These are phyloP conservation scores for Eupeodes latifasciatus DNA, from an alignment of 2,888 invertebrate species.

Conservation along the genomic window DNA sequence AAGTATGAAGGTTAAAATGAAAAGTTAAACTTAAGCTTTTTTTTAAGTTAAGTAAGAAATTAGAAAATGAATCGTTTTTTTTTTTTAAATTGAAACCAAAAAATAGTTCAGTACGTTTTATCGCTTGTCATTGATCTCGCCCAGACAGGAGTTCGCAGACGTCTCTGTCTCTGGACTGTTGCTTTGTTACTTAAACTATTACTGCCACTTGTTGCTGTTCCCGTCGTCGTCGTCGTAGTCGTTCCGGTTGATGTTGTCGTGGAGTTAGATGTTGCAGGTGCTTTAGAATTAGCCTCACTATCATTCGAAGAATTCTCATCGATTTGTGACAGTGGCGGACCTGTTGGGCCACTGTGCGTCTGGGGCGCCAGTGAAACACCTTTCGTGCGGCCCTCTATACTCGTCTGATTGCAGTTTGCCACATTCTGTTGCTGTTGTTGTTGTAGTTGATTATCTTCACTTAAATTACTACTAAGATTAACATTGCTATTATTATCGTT, in stretches of 20 bases:
- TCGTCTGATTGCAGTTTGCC: slow-evolving; percentile 80
- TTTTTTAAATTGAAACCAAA: slow-evolving; percentile 38
- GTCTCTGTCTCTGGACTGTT: slow-evolving; percentile 88
- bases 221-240: slow-evolving; percentile 52
- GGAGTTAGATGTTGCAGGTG: slow-evolving; percentile 47
- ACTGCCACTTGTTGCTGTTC: slow-evolving; percentile 76
- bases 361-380: slow-evolving; percentile 84
- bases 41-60: neutral
- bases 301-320: slow-evolving; percentile 59
- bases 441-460: slow-evolving; percentile 78
- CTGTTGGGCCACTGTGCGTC: slow-evolving; percentile 84
- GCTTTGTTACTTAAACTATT: slow-evolving; percentile 84
- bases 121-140: slow-evolving; percentile 89
- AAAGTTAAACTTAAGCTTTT: slow-evolving; percentile 50
- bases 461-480: slow-evolving; percentile 62
- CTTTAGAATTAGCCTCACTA: slow-evolving; percentile 34
- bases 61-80: slow-evolving; percentile 11
- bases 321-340: slow-evolving; percentile 81
- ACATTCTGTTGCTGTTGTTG: slow-evolving; percentile 73
- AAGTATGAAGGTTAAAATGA: slow-evolving; percentile 10
- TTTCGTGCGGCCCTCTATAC: slow-evolving; percentile 83
- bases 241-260: slow-evolving; percentile 7
- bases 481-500: slow-evolving; percentile 76
- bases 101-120: slow-evolving; percentile 84
- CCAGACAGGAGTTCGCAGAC: slow-evolving; percentile 93